Evolutionary conservation across 2,888 invertebrate genomes (phyloP).

Genomic region (Caenorhabditis imperialis): DNA sequence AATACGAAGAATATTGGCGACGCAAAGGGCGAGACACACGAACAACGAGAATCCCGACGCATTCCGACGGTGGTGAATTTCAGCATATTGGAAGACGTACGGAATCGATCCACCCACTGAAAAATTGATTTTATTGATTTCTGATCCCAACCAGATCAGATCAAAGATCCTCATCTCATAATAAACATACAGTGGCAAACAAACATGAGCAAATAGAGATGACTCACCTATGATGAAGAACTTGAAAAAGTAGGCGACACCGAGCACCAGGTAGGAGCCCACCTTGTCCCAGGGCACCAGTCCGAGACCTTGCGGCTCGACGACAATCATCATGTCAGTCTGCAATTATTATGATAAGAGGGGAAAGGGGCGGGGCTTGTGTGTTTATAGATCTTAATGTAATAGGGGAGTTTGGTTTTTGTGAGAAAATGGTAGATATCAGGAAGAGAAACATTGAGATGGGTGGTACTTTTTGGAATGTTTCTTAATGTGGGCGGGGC

Average conservation of each 20-base stretch:
- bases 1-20: constrained; percentile 96
- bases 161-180: constrained; percentile 1
- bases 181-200: neutral
- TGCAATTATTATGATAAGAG: too few relatives aligned
- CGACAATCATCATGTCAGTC: constrained; percentile 67
- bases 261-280: constrained; percentile 40
- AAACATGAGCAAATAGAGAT: constrained; percentile 6
- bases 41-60: constrained; percentile 96
- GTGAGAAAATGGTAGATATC: too few relatives aligned
- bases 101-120: constrained; percentile 76
- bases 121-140: constrained; percentile 18
- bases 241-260: constrained; percentile 57
- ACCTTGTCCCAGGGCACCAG: constrained; percentile 67
- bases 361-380: too few relatives aligned
- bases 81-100: constrained; percentile 83
- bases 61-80: constrained; percentile 88
- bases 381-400: too few relatives aligned
- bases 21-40: constrained; percentile 93
- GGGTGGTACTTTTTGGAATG: too few relatives aligned
- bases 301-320: constrained; percentile 68
- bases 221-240: constrained; percentile 65
- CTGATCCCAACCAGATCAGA: too few relatives aligned
- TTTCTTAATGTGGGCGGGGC: too few relatives aligned
- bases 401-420: too few relatives aligned
- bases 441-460: too few relatives aligned